A percentile compares a stretch with the other conserved stretches of the same genome.
Evolutionary conservation across 1,140 invertebrate species (phyloP).

Genomic region (Philopotamus ludificatus): DNA sequence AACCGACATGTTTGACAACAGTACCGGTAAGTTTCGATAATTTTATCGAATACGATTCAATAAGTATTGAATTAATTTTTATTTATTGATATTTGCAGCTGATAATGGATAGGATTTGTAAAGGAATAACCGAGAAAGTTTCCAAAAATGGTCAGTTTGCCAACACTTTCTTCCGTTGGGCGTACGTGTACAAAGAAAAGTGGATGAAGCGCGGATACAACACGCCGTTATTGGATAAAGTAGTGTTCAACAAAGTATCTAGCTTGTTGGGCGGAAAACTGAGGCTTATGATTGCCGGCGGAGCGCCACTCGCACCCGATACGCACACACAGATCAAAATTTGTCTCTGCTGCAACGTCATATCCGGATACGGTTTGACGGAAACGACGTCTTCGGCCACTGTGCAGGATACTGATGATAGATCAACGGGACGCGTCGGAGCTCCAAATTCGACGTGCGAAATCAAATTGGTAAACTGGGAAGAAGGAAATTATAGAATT

Average conservation of each 20-base stretch:
- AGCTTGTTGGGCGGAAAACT: constrained; percentile 84
- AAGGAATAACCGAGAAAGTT: constrained; percentile 91
- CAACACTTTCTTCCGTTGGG: constrained; percentile 85
- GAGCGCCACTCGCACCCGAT: constrained; percentile 92
- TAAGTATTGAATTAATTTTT: constrained; percentile 21
- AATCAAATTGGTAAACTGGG: constrained; percentile 89
- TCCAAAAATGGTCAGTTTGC: constrained; percentile 72
- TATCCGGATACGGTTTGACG: constrained; percentile 96
- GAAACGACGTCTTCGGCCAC: constrained; percentile 94
- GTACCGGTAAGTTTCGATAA: constrained; percentile 75
- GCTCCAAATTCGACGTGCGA: constrained; percentile 84
- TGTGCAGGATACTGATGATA: constrained; percentile 73
- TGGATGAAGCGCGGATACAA: constrained; percentile 83
- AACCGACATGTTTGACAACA: constrained; percentile 91
- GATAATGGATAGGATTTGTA: constrained; percentile 93
- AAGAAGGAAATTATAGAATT: constrained; percentile 89
- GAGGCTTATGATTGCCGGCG: constrained; percentile 84
- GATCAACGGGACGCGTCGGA: constrained; percentile 77
- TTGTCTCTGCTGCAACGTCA: constrained; percentile 86
- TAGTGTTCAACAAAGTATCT: constrained; percentile 61
- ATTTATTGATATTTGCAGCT: constrained; percentile 63
- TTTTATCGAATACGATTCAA: constrained; percentile 3
- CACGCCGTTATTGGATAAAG: constrained; percentile 75
- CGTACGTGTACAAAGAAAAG: constrained; percentile 86
- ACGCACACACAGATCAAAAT: constrained; percentile 94